These are phyloP conservation scores for Prosapia bicincta DNA, from an alignment of 2,888 invertebrate genomes.

Conservation along the genomic window DNA sequence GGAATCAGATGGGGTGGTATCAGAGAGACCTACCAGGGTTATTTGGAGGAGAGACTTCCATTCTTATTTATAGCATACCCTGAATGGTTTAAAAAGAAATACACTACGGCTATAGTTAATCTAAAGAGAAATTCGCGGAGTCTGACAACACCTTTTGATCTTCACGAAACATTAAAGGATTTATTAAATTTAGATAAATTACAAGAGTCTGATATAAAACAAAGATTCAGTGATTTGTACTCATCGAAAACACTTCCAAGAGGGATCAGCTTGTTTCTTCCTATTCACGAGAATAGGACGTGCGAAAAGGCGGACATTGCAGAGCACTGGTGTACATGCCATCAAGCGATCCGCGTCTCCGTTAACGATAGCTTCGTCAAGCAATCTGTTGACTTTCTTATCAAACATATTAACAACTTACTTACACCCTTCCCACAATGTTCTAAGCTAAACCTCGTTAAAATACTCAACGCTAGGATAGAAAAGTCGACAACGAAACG, in stretches of 20 bases:
- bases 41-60: conserved; percentile 84
- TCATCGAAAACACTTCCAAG: conserved; percentile 42
- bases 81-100: conserved; percentile 61
- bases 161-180: conserved; percentile 74
- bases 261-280: conserved; percentile 73
- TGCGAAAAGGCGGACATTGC: conserved; percentile 75
- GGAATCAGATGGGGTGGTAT: conserved; percentile 86
- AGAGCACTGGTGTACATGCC: conserved; percentile 87
- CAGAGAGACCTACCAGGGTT: conserved; percentile 77
- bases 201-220: neutral
- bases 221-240: neutral
- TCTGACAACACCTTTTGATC: conserved; percentile 81
- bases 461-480: conserved; percentile 64
- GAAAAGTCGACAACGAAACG: conserved; percentile 46
- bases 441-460: conserved; percentile 57
- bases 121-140: conserved; percentile 62
- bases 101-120: conserved; percentile 60
- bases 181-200: conserved; percentile 51
- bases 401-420: conserved; percentile 62
- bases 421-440: conserved; percentile 62
- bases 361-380: conserved; percentile 53
- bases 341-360: conserved; percentile 58
- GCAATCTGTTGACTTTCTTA: conserved; percentile 58
- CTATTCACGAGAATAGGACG: conserved; percentile 66
- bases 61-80: conserved; percentile 70